Evolutionary conservation across 2,113 vertebrate species (phyloP), one percentile per base, ranked within the genome.

Genomic region (Tachysurus fulvidraco): DNA sequence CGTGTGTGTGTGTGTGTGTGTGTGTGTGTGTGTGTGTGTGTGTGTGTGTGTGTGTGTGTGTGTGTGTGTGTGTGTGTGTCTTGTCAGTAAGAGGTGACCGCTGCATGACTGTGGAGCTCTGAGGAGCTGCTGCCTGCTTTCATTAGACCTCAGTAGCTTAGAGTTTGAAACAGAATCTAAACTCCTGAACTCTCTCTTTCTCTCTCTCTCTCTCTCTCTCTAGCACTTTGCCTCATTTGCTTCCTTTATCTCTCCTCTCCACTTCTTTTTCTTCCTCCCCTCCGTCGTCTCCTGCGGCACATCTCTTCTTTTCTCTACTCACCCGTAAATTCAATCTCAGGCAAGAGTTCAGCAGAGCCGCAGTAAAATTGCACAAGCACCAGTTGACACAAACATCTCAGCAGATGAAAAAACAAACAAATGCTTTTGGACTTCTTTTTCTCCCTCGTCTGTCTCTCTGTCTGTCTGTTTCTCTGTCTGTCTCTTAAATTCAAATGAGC

Each of bases 71-170:
- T 30, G 5, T 62, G 60, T 1, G 25, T 65, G 64, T 6, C 12
- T n/a, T 0, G 1, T 46, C 30, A 64, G 55, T 83, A 46, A 16
- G n/a, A 86, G 87, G 88, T 87, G 76, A 71, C 85, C 87, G 3
- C 36, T 60, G 81, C 73, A 81, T 85, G 91, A 85, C 89, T 79
- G 88, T 69, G 64, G 85, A 83, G 89, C 91, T 89, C 91, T 87
- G 28, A 81, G 87, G 89, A 91, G 88, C 46, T 44, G 74, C 90
- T 92, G 90, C 87, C 85, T 90, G 46, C 78, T 92, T 86, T 81
- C 83, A 93, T 93, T 92, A 92, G 88, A 54, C 54, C 41, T 87
- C 81, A 87, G 80, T 82, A 91, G 90, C 90, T 87, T 91, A 90
- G 88, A 86, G 81, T 60, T 86, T 87, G 21, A 54, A 87, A 86